Base-by-base conservation (phyloP, 2,113 vertebrate species). In the Oreotragus oreotragus region DNA sequence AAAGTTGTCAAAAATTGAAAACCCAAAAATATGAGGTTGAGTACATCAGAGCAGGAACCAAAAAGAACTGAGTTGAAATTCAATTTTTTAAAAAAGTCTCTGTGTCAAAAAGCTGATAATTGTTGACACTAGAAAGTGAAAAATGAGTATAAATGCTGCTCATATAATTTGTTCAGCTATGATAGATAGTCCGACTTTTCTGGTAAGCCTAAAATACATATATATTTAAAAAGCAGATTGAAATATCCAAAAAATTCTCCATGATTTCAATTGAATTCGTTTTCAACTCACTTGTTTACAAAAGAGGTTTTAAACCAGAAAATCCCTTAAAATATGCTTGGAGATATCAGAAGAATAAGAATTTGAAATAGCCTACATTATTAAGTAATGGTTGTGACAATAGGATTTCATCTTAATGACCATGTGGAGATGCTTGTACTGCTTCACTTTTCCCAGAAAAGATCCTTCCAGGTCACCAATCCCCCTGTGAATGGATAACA, bases 1-100 rank as follows among this genome's bases (percentile, higher is more conserved):
- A n/a, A 55, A 57, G 88, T 96, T 98, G 98, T 97, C 96, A 98
- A 77, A 81, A 62, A 19, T 91, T 83, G 94, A 92, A 97, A 87
- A 95, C 84, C 94, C 7, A 2, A 93, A 98, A 96, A 77, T 87
- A 84, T 88, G 94, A 97, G 86, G 45, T 76, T 89, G 93, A 89
- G 80, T 81, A 57, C 70, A 70, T 91, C 90, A 91, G 87, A 97
- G 80, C 84, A 84, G 90, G 58, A 89, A 73, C 57, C 51, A 96
- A 95, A 73, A 76, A 88, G 84, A 80, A 28, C 79, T 96, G 86
- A 94, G 51, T 33, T 55, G 81, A 94, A 96, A 84, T 93, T 94
- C 89, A 64, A 73, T 73, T 86, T 83, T 25, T 36, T 36, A 2
- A 15, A 25, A 36, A 36, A 25, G 14, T 55, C 95, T 94, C 88